Conservation (phyloP, 2,888 invertebrate genomes). For the Rhamnusium bicolor region DNA sequence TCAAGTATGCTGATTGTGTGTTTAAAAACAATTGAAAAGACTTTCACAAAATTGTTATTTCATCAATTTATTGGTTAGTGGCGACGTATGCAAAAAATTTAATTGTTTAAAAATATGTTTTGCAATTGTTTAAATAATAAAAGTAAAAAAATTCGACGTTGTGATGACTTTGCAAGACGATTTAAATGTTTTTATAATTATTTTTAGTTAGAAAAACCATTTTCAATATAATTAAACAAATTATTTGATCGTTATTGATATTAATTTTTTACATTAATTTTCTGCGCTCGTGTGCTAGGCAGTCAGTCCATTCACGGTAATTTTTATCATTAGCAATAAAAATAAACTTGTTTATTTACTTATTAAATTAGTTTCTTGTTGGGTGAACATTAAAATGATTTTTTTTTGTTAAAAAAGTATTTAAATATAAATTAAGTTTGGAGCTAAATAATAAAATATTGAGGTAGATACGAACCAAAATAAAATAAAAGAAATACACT, state of each 20-base stretch:
- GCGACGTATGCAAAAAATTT: constrained; percentile 45
- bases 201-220: constrained; percentile 44
- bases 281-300: background rate
- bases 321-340: background rate
- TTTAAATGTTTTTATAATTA: constrained; percentile 44
- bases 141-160: constrained; percentile 20
- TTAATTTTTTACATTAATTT: background rate
- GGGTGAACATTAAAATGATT: no score
- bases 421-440: no score
- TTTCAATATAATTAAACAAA: constrained; percentile 38
- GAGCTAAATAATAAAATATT: no score
- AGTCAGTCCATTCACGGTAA: background rate
- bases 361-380: background rate
- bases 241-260: constrained; percentile 33
- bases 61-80: constrained; percentile 41
- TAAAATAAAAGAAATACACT: background rate
- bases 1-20: constrained; percentile 53
- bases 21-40: constrained; percentile 47
- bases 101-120: constrained; percentile 48
- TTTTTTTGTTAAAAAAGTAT: no score
- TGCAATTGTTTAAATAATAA: constrained; percentile 44
- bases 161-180: constrained; percentile 25
- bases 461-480: no score
- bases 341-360: background rate
- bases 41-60: constrained; percentile 51